Evolutionary conservation across 2,888 invertebrate genomes (phyloP), one percentile per base, ranked within the genome.

Genomic region (Schizotus pectinicornis): DNA sequence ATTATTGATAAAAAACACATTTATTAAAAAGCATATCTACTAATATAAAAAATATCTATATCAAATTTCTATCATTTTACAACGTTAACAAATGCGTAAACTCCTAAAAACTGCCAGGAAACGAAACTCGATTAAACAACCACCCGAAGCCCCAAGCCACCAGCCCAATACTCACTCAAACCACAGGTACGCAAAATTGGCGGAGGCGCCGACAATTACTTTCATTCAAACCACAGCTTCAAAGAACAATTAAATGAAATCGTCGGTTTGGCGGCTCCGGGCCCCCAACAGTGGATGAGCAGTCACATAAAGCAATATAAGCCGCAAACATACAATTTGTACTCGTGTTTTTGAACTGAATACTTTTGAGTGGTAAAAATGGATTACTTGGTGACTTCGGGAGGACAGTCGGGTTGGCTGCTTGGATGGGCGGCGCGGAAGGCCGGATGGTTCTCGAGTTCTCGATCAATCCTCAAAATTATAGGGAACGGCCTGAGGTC

Each of bases 391-490:
- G 59, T 48, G 46, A 52, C 56, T 42, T 59, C 93, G 6, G 92
- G 92, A 38, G 97, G 97, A 78, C 95, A 95, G 82, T 98, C 98
- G 2, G 95, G 95, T 83, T 98, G 97, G 72, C 88, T 87, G 65
- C 90, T 90, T 36, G 96, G 95, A 82, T 96, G 94, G 36, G 96
- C 94, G 30, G 90, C 91, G 63, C 92, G 86, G 82, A 98, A 96
- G 3, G 94, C 94, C 9, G 94, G 94, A 76, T 95, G 91, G 75
- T 91, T 88, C 76, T 90, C 90, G 64, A 97, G 82, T 73, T 92
- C 91, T 47, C 91, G 86, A 78, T 94, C 91, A 57, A 98, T 92
- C 73, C 94, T 86, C 54, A 89, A 82, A 68, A 98, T 95, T 50
- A 90, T 93, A 2, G 97, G 97, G 79, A 92, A 98, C 1, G 91